These are phyloP conservation scores for Meda fulgida DNA, from an alignment of 2,797 vertebrate species.

Conservation along the genomic window DNA sequence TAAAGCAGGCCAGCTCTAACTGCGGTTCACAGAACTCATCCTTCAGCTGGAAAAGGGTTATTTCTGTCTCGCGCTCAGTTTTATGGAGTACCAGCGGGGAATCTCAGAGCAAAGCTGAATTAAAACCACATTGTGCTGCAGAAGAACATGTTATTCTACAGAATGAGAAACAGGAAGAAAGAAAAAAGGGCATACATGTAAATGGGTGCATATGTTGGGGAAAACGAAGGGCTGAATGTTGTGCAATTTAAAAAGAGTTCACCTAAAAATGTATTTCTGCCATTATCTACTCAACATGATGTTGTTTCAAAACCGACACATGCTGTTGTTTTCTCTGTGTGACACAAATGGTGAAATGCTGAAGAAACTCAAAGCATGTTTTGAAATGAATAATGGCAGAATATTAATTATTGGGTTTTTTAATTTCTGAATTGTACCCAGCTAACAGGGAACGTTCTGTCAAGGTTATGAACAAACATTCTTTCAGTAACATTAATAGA, in stretches of 20 bases:
- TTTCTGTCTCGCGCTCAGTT: background rate
- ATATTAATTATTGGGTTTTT: background rate
- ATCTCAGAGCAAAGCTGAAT: conserved; percentile 12
- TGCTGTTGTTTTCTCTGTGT: background rate
- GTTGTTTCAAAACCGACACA: background rate
- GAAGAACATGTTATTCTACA: conserved; percentile 3
- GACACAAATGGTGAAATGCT: background rate
- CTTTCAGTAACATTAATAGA: background rate
- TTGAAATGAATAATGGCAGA: background rate
- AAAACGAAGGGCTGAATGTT: background rate
- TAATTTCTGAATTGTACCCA: background rate
- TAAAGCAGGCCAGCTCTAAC: background rate
- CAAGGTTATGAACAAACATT: background rate
- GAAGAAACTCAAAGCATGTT: background rate
- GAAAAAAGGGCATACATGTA: background rate
- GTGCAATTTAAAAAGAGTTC: background rate
- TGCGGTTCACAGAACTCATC: background rate
- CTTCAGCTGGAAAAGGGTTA: background rate
- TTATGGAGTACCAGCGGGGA: conserved; percentile 6
- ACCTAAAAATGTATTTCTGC: background rate
- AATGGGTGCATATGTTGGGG: background rate
- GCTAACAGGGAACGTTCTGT: background rate
- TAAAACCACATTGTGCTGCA: conserved; percentile 6
- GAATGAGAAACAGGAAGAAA: conserved; percentile 1
- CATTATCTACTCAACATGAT: background rate